Evolutionary conservation across 2,888 invertebrate genomes (phyloP), one percentile per base, ranked within the genome.

Genomic region (Perithous albicinctus): DNA sequence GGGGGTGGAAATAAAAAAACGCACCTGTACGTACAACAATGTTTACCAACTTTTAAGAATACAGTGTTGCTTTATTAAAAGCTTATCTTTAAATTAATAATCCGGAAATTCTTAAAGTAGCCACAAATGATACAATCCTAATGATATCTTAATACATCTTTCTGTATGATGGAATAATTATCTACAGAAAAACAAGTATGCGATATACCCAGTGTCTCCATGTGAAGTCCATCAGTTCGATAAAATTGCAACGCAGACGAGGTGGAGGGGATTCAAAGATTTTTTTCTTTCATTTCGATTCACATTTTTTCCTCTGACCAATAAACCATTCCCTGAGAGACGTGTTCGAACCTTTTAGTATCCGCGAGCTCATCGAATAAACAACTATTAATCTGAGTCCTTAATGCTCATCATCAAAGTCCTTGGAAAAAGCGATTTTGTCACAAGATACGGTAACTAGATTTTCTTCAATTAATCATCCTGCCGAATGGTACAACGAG

Each of bases 381-480:
- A 67, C 48, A 64, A 64, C 80, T 48, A 72, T 80, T 76, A 72
- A 80, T 80, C 80, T 76, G 64, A 18, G 61, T 77, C 76, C 54
- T 18, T 18, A 66, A 66, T 18, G 59, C 41, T 54, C 15, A 38
- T 61, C 18, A 46, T 66, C 61, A 35, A 59, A 41, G 35, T n/a
- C 10, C 63, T 54, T 38, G 2, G 18, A 10, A 29, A 41, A 66
- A 56, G 38, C 32, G 29, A 32, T 66, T 76, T 72, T 66, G 41
- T 72, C 61, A 20, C 38, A 51, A 66, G 61, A 66, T 48, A 48
- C 12, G 51, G 29, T 72, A 51, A 76, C 66, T 76, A 38, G 67
- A 73, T 77, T 77, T 63, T 63, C 48, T 73, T 77, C 15, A 54
- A 67, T 76, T 67, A 54, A 77, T 77, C 23, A 77, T 72, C 26